These are phyloP conservation scores for Corythornis cristatus DNA, from an alignment of 2,113 vertebrate species.

Conservation along the genomic window DNA sequence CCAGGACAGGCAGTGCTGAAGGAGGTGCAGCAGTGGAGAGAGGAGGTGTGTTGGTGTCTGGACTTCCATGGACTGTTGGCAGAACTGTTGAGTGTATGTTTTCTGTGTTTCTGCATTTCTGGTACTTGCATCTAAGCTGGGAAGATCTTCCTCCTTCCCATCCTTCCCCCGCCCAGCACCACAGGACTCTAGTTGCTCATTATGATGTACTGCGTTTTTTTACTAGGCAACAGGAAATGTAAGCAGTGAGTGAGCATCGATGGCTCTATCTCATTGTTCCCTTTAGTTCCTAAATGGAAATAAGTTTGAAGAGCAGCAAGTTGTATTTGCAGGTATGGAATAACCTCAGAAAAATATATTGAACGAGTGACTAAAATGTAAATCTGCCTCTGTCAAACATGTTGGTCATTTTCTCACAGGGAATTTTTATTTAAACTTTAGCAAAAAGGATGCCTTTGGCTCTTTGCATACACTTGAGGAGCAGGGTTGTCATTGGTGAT, in stretches of 20 bases:
- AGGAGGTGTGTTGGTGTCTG: background rate
- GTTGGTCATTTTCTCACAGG: background rate
- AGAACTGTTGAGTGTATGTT: background rate
- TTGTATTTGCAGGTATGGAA: background rate
- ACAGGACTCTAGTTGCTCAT: background rate
- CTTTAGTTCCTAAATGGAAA: background rate
- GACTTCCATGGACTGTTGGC: background rate
- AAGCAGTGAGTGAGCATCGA: background rate
- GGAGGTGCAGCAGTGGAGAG: background rate
- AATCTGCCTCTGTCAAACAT: background rate
- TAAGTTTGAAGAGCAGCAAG: background rate
- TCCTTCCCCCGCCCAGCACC: background rate
- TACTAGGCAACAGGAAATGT: background rate
- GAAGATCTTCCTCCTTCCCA: background rate
- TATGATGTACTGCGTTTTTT: background rate
- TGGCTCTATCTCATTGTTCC: rapidly evolving
- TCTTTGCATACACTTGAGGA: background rate
- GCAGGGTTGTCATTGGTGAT: background rate
- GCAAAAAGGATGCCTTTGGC: background rate
- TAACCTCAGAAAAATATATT: background rate
- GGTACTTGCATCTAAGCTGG: background rate
- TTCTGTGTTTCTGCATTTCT: background rate
- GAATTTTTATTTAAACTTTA: background rate
- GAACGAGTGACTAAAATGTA: background rate
- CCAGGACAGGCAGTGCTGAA: background rate